phyloP scores from a whole-genome alignment of 2,797 vertebrate species.

The Podargus strigoides region DNA sequence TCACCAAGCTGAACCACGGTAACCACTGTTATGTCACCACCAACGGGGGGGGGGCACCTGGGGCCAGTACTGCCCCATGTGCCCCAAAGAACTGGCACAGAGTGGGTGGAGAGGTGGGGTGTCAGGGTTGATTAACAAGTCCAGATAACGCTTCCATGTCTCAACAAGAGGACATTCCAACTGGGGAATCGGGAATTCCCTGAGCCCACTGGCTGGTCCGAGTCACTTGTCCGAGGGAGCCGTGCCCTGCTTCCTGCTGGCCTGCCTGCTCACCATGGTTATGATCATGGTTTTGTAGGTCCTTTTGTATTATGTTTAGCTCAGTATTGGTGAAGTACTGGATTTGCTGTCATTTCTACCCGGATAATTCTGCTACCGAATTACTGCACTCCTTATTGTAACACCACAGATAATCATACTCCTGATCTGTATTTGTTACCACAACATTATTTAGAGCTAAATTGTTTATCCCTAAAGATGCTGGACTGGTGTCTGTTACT shows the following conservation, averaged over 20 bases:
- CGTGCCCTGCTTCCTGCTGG: neutral
- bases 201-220: neutral
- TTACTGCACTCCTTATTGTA: neutral
- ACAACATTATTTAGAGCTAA: neutral
- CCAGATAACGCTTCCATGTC: neutral
- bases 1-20: neutral
- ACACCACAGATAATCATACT: fast-evolving
- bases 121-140: neutral
- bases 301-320: neutral
- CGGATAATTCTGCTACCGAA: neutral
- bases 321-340: neutral
- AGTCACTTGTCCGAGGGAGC: neutral
- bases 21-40: neutral
- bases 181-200: neutral
- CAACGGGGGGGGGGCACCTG: neutral
- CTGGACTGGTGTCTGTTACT: neutral
- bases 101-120: neutral
- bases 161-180: neutral
- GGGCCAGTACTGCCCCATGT: neutral
- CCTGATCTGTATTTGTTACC: neutral
- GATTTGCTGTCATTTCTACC: neutral
- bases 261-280: neutral
- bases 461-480: neutral
- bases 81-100: neutral
- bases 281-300: fast-evolving